Evolutionary conservation across 2,113 vertebrate genomes (phyloP).

Genomic region (Proterorhinus semilunaris): DNA sequence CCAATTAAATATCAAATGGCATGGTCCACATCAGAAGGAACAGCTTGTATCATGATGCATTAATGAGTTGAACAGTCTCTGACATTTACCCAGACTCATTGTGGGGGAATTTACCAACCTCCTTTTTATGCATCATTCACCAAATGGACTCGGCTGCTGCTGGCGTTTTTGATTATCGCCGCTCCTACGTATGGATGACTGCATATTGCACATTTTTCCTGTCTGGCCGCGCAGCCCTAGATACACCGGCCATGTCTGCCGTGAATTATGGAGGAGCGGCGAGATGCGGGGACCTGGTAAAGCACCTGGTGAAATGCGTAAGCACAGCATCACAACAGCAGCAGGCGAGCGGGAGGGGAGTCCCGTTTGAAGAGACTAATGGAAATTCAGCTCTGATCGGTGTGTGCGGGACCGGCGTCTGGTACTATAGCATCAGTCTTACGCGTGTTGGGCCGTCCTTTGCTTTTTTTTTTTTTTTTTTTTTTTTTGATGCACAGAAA

Average conservation of each 20-base stretch:
- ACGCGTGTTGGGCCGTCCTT: no score
- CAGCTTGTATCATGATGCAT: conserved; percentile 1
- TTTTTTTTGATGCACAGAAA: conserved; percentile 43
- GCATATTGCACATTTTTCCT: conserved; percentile 1
- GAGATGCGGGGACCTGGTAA: conserved; percentile 16
- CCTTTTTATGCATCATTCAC: background rate
- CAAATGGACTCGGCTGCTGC: background rate
- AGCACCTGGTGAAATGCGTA: conserved; percentile 43
- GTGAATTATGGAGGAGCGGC: conserved; percentile 12
- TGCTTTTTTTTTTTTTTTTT: no score
- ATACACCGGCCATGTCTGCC: background rate
- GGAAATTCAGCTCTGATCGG: conserved; percentile 38
- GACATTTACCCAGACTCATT: conserved; percentile 2
- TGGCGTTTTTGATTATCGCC: background rate
- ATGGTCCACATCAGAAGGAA: background rate
- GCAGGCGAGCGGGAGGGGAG: conserved; percentile 28
- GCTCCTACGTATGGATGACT: background rate
- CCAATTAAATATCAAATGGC: background rate
- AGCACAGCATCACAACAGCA: conserved; percentile 37
- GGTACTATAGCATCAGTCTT: background rate
- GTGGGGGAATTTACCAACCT: background rate
- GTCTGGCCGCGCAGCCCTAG: background rate
- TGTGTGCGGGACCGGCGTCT: conserved; percentile 39
- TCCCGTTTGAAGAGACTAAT: conserved; percentile 51
- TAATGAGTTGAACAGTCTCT: background rate